Evolutionary conservation across 1,140 invertebrate species (phyloP).

Genomic region (Hypsibius dujardini): DNA sequence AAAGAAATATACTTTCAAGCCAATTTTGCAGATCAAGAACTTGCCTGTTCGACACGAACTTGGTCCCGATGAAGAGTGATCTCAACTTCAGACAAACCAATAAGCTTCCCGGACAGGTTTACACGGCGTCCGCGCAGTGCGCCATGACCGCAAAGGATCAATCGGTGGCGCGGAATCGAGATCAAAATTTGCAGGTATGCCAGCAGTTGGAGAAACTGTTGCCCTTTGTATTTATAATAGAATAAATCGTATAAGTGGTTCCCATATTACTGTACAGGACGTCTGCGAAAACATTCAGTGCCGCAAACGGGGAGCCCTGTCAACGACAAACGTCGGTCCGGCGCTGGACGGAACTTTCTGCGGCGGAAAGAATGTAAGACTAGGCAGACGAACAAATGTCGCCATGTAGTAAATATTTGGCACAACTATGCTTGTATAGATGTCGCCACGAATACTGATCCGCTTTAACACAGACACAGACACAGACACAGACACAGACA

Average conservation of each 20-base stretch:
- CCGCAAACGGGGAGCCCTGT: background rate
- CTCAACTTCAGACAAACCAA: background rate
- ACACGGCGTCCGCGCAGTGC: background rate
- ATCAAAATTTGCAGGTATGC: background rate
- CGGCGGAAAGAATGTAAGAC: background rate
- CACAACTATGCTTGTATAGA: no score
- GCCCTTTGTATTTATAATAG: background rate
- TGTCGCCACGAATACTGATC: no score
- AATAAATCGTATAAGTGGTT: background rate
- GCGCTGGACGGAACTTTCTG: slow-evolving; percentile 6
- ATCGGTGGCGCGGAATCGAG: background rate
- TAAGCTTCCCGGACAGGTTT: slow-evolving; percentile 2
- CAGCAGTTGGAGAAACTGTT: background rate
- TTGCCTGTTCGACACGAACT: slow-evolving; percentile 2
- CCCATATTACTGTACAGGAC: background rate
- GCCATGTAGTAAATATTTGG: no score
- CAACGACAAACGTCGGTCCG: background rate
- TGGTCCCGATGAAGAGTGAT: background rate
- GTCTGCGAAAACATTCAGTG: slow-evolving; percentile 8
- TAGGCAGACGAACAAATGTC: background rate
- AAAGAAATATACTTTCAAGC: background rate
- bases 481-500: no score
- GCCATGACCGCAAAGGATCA: background rate
- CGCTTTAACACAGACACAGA: no score
- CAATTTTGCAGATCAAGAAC: background rate